These are phyloP conservation scores for Bucco capensis DNA, from an alignment of 2,113 vertebrate genomes.

Conservation along the genomic window DNA sequence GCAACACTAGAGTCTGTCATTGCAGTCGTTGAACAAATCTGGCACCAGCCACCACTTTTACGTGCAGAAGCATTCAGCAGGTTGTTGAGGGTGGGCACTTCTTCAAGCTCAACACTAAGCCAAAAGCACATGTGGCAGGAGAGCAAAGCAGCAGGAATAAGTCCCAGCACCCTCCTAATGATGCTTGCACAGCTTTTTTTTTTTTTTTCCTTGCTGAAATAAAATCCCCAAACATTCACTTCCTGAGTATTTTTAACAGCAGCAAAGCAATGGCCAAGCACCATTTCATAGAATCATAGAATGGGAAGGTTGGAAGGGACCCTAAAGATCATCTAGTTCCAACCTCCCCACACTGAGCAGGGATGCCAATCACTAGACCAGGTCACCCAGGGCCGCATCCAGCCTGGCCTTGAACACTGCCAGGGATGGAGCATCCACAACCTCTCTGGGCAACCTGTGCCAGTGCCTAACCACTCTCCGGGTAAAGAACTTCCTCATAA, in stretches of 20 bases:
- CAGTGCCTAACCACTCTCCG: too few relatives aligned
- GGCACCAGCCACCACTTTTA: background rate
- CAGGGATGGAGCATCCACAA: too few relatives aligned
- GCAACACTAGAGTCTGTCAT: background rate
- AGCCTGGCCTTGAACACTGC: too few relatives aligned
- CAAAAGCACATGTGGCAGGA: background rate
- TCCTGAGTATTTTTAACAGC: background rate
- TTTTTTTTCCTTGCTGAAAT: background rate
- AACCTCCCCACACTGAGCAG: too few relatives aligned
- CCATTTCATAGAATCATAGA: too few relatives aligned
- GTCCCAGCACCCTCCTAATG: background rate
- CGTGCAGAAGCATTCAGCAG: background rate
- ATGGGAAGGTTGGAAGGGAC: too few relatives aligned
- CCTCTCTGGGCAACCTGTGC: too few relatives aligned
- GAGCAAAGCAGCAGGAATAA: background rate
- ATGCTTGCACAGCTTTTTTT: background rate
- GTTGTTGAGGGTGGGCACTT: background rate
- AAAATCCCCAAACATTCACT: background rate
- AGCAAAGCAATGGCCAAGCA: background rate
- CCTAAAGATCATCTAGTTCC: too few relatives aligned
- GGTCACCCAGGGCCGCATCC: too few relatives aligned
- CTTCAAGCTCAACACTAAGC: background rate
- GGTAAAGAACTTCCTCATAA: too few relatives aligned
- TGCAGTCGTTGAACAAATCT: background rate
- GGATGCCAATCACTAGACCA: too few relatives aligned